These are phyloP conservation scores for Drosophila ustulata DNA, from an alignment of 2,888 invertebrate genomes.

Conservation along the genomic window DNA sequence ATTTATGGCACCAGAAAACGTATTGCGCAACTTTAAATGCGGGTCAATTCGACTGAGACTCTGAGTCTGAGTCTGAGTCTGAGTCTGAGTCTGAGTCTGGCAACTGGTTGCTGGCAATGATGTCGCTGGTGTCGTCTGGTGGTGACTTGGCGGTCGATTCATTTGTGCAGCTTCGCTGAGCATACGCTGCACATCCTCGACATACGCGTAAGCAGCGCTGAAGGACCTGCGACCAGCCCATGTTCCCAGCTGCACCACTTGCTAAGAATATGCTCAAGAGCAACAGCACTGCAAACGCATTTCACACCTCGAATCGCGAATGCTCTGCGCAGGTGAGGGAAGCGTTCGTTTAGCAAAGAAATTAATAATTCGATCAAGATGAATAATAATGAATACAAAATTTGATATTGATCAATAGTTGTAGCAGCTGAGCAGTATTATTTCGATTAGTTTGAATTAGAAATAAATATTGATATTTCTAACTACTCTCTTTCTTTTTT, in stretches of 20 bases:
- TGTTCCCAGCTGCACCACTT: constrained; percentile 46
- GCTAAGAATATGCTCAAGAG: constrained; percentile 67
- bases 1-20: constrained; percentile 84
- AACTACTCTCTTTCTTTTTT: no score
- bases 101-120: constrained; percentile 72
- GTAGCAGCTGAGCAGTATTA: no score
- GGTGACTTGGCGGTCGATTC: constrained; percentile 82
- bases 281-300: constrained; percentile 3
- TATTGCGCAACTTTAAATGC: constrained; percentile 83
- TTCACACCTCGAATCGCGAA: constrained; percentile 9
- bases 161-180: constrained; percentile 82
- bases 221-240: constrained; percentile 45
- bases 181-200: constrained; percentile 82
- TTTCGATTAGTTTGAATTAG: no score
- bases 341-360: neutral
- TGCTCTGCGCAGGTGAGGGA: constrained; percentile 23
- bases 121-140: constrained; percentile 60
- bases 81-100: constrained; percentile 6
- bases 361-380: neutral
- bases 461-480: no score
- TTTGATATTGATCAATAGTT: no score
- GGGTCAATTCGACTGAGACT: constrained; percentile 41
- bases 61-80: no score
- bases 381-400: no score
- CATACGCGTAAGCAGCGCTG: neutral